These are phyloP conservation scores for Zaprionus vittiger DNA, from an alignment of 1,140 invertebrate species.

Conservation along the genomic window DNA sequence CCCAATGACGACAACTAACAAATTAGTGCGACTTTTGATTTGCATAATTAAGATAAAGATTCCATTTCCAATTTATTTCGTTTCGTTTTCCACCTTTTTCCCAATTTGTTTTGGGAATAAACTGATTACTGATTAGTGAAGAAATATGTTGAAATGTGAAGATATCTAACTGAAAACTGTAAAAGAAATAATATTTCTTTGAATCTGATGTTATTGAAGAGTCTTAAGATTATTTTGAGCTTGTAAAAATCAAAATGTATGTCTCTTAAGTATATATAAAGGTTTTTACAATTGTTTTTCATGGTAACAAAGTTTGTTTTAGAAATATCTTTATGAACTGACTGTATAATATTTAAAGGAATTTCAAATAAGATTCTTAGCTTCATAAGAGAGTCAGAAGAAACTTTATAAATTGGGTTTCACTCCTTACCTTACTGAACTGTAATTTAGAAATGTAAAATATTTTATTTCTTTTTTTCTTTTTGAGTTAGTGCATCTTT, in stretches of 20 bases:
- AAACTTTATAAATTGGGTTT: too few relatives aligned
- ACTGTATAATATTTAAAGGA: too few relatives aligned
- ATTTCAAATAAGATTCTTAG: too few relatives aligned
- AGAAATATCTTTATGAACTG: neutral
- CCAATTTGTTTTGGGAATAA: neutral
- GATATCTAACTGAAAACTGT: too few relatives aligned
- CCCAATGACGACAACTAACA: constrained; percentile 66
- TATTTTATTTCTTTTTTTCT: neutral
- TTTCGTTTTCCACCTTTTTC: neutral
- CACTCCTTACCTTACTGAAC: too few relatives aligned
- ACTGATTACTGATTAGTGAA: neutral
- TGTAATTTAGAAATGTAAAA: too few relatives aligned
- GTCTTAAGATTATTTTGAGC: neutral
- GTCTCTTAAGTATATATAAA: neutral
- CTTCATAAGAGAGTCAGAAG: too few relatives aligned
- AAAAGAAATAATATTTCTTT: too few relatives aligned
- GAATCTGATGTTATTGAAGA: neutral
- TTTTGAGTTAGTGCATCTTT: neutral
- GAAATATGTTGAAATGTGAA: neutral
- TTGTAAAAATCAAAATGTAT: neutral
- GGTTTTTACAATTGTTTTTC: neutral
- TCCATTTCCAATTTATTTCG: constrained; percentile 27
- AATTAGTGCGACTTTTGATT: constrained; percentile 75
- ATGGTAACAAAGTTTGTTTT: neutral
- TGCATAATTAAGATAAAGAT: constrained; percentile 68